Base-by-base conservation (phyloP, 2,113 vertebrate genomes). In the Triplophysa siluroides region DNA sequence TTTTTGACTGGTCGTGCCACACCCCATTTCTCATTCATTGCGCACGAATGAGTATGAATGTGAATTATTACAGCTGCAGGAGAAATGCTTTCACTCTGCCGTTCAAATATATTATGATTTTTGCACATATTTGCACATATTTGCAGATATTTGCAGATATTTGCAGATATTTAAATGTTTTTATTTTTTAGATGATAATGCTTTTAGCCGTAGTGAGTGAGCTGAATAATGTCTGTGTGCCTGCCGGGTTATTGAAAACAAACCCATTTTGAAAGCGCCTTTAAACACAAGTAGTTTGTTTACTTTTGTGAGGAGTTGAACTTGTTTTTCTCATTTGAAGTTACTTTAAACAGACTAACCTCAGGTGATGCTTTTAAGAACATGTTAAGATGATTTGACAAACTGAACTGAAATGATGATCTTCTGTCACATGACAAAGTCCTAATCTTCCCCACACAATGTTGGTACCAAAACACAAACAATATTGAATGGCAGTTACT, bases 271-370 rank as follows among this genome's bases (percentile, higher is more conserved):
- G 54, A 71, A 69, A 11, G 21, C 29, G 41, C 16, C n/a, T 66
- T 61, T 67, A 69, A 61, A 29, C 54, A 77, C 14, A 43, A 71
- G 47, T 26, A 56, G 62, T 82, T 65, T 71, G 29, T 79, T 75
- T 75, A 68, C 41, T 79, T 78, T 75, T 75, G 66, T 14, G 60
- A 71, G 29, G 29, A 43, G 33, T 61, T 70, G 65, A 29, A 79
- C 61, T 47, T 62, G 58, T 78, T 47, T 70, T 58, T 73, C 13
- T 23, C 14, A 18, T 41, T 73, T 23, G 56, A 60, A 60, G 33
- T 23, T 60, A 33, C 12, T 13, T 18, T 21, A 73, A 43, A 73
- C 29, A 23, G 33, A n/a, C 69, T 71, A 38, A 33, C 54, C 54
- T 73, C n/a, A 41, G 70, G 70, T 72, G 26, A 71, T 18, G 26